phyloP scores from a whole-genome alignment of 1,140 invertebrate species.

The Trissolcus basalis region DNA sequence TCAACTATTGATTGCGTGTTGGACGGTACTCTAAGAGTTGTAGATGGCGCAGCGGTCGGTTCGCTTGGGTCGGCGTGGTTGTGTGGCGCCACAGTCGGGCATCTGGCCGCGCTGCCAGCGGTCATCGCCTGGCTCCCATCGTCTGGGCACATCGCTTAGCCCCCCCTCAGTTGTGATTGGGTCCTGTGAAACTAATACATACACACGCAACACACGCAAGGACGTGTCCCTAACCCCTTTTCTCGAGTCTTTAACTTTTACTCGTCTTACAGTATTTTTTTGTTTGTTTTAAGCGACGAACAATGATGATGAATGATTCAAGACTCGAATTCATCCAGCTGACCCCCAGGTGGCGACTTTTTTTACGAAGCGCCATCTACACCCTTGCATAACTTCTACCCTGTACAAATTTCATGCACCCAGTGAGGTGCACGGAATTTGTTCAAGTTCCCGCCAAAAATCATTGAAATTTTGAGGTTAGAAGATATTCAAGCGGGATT shows the following conservation, averaged over 20 bases:
- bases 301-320: slow-evolving; percentile 41
- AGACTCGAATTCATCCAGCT: slow-evolving; percentile 29
- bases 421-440: too few relatives aligned
- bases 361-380: background rate
- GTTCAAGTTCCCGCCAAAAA: too few relatives aligned
- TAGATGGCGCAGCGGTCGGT: slow-evolving; percentile 40
- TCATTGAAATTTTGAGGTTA: too few relatives aligned
- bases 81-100: slow-evolving; percentile 52
- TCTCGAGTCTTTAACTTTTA: slow-evolving; percentile 45
- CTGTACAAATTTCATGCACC: too few relatives aligned
- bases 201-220: slow-evolving; percentile 76
- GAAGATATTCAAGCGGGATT: too few relatives aligned
- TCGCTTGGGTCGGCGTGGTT: slow-evolving; percentile 45
- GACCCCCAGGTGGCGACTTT: background rate
- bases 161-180: slow-evolving; percentile 69
- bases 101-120: slow-evolving; percentile 21
- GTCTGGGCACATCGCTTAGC: slow-evolving; percentile 53
- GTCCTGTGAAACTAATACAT: slow-evolving; percentile 78
- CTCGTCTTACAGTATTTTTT: slow-evolving; percentile 26
- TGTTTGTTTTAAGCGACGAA: slow-evolving; percentile 10
- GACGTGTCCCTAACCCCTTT: slow-evolving; percentile 65
- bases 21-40: slow-evolving; percentile 55
- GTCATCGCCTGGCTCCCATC: slow-evolving; percentile 54
- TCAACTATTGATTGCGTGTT: slow-evolving; percentile 57
- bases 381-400: too few relatives aligned